Conservation (phyloP, 1,140 invertebrate genomes). For the Chrysopa pallens region DNA sequence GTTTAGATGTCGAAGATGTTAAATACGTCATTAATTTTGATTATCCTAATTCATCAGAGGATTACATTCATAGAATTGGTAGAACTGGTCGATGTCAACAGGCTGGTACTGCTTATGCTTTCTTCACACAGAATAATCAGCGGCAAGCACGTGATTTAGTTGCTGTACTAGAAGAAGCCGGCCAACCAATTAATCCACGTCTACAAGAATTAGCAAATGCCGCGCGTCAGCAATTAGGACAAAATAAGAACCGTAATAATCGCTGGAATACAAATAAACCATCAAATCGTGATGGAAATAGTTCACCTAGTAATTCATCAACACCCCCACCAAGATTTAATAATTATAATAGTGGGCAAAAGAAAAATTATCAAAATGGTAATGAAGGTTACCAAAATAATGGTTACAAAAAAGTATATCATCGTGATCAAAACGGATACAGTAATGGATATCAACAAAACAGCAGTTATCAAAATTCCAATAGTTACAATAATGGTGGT, state of each 20-base stretch:
- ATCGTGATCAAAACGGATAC: constrained; percentile 13
- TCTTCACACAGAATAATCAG: constrained; percentile 82
- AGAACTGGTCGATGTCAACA: constrained; percentile 71
- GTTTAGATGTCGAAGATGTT: constrained; percentile 95
- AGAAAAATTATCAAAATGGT: constrained; percentile 1
- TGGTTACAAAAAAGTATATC: constrained; percentile 20
- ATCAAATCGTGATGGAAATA: neutral
- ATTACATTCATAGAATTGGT: constrained; percentile 96
- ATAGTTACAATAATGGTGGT: too few species aligned
- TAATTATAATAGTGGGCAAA: neutral
- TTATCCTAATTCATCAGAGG: constrained; percentile 95
- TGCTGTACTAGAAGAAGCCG: constrained; percentile 77
- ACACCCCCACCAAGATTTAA: neutral
- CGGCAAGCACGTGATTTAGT: constrained; percentile 82
- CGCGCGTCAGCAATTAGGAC: constrained; percentile 22
- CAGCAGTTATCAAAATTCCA: too few species aligned
- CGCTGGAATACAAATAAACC: constrained; percentile 25
- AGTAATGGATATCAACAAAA: constrained; percentile 11
- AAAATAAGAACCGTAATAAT: constrained; percentile 23
- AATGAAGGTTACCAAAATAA: constrained; percentile 17
- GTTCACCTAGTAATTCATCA: neutral
- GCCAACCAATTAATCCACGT: constrained; percentile 66
- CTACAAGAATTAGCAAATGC: constrained; percentile 41
- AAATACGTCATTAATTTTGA: constrained; percentile 99
- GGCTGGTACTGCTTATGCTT: constrained; percentile 92